Conservation (phyloP, 2,113 vertebrate species). For the Lonchura striata region DNA sequence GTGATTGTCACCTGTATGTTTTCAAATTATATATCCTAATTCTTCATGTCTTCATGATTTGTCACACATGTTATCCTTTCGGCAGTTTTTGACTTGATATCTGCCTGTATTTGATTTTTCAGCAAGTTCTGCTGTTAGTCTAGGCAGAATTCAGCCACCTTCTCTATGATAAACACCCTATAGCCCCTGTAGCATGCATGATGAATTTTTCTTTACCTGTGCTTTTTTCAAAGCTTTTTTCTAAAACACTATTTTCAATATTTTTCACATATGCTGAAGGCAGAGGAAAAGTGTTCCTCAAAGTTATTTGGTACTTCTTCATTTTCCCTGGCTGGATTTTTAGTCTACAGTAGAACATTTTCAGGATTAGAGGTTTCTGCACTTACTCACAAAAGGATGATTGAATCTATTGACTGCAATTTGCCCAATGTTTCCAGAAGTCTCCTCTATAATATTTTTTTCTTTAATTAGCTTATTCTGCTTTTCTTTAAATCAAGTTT, state of each 20-base stretch:
- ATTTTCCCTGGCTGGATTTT: background rate
- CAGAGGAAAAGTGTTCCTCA: background rate
- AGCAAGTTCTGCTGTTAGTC: background rate
- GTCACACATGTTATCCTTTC: background rate
- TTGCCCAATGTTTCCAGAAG: background rate
- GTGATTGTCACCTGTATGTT: background rate
- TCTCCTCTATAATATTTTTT: background rate
- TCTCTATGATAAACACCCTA: background rate
- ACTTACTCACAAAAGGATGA: background rate
- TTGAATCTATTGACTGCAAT: background rate
- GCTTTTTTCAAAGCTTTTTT: background rate
- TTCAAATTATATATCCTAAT: background rate
- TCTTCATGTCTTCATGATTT: background rate
- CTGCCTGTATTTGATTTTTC: background rate
- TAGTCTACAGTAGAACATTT: background rate
- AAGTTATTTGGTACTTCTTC: background rate
- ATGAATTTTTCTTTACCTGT: background rate
- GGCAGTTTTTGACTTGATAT: background rate
- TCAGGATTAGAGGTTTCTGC: background rate
- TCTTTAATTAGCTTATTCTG: background rate
- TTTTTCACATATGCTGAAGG: background rate
- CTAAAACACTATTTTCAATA: background rate
- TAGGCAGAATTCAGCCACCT: background rate
- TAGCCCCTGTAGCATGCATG: no score
- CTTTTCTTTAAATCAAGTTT: constrained; percentile 21